Evolutionary conservation across 64 coral and sea anemone genomes (phyloP).

Genomic region (Cladopsammia gracilis): DNA sequence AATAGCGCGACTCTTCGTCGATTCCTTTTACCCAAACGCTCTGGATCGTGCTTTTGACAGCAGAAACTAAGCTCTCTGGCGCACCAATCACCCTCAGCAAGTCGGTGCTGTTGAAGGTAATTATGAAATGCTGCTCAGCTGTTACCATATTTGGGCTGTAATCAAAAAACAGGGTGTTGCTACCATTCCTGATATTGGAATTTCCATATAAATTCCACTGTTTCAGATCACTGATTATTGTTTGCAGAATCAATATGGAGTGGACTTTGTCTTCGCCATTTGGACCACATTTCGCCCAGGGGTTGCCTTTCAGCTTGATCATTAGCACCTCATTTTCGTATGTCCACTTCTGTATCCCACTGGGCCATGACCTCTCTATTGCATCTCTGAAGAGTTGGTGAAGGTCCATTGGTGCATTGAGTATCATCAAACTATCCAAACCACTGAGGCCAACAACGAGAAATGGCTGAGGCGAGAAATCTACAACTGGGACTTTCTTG

Average conservation of each 20-base stretch:
- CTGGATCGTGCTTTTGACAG: conserved; percentile 37
- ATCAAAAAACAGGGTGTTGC: conserved; percentile 65
- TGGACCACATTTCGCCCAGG: conserved; percentile 18
- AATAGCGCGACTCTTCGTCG: conserved; percentile 55
- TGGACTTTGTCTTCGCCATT: conserved; percentile 47
- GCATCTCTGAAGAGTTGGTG: conserved; percentile 40
- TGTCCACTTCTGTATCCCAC: conserved; percentile 60
- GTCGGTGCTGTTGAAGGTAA: conserved; percentile 69
- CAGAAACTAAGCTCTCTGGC: conserved; percentile 32
- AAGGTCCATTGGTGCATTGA: conserved; percentile 54
- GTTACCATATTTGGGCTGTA: conserved; percentile 34
- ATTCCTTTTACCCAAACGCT: conserved; percentile 57
- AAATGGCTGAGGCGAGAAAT: conserved; percentile 24
- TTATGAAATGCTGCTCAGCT: conserved; percentile 9
- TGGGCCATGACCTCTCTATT: conserved; percentile 38
- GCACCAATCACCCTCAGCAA: conserved; percentile 49
- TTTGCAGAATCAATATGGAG: conserved; percentile 44
- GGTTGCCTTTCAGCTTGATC: conserved; percentile 66
- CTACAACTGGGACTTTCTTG: neutral
- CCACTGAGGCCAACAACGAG: conserved; percentile 66
- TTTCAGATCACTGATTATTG: conserved; percentile 40
- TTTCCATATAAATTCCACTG: conserved; percentile 61
- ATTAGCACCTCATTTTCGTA: conserved; percentile 14
- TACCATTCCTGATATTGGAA: conserved; percentile 67
- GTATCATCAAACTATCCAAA: conserved; percentile 62